Evolutionary conservation across 2,113 vertebrate species (phyloP).

Genomic region (Isurus oxyrinchus): DNA sequence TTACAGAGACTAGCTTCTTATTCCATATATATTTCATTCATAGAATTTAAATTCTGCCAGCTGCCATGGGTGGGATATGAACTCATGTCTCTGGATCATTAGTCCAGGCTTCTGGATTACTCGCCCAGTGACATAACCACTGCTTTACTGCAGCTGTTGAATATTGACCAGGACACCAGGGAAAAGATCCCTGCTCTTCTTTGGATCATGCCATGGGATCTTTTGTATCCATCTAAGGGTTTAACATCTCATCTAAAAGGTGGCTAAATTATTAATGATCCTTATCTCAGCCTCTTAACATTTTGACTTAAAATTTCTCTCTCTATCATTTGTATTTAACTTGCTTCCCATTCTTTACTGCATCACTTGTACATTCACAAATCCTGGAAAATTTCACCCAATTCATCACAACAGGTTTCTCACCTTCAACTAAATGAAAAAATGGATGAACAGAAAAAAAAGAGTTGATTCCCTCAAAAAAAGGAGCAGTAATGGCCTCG

Average conservation of each 20-base stretch:
- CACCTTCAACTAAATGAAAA: not conserved
- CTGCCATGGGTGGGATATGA: too few relatives aligned
- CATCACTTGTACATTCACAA: not conserved
- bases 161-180: too few relatives aligned
- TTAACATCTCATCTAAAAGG: not conserved
- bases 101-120: too few relatives aligned
- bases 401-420: not conserved
- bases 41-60: too few relatives aligned
- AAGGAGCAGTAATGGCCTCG: not conserved
- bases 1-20: too few relatives aligned
- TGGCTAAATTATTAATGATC: not conserved
- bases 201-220: too few relatives aligned
- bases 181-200: too few relatives aligned
- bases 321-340: not conserved
- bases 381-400: not conserved
- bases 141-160: too few relatives aligned
- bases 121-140: too few relatives aligned
- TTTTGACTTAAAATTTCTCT: not conserved
- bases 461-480: not conserved
- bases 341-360: not conserved
- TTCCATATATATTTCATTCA: too few relatives aligned
- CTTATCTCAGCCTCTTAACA: not conserved
- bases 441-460: not conserved
- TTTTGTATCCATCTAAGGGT: not conserved
- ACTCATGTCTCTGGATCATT: too few relatives aligned